Conservation (phyloP, 1,140 invertebrate species). For the Philopotamus ludificatus region DNA sequence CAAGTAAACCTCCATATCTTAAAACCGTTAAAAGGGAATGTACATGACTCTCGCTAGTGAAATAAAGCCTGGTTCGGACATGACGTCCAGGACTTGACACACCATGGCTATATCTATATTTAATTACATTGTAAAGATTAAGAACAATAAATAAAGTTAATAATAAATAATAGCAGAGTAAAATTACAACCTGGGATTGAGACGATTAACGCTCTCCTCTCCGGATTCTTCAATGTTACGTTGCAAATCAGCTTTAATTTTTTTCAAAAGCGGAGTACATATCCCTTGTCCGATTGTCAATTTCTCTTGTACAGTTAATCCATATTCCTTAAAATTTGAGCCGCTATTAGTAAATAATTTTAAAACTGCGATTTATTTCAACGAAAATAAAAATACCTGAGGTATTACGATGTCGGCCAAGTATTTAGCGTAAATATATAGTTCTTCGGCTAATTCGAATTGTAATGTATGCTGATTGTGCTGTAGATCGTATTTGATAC, state of each 20-base stretch:
- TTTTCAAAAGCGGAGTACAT: constrained; percentile 93
- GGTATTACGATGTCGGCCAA: constrained; percentile 98
- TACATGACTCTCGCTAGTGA: constrained; percentile 99
- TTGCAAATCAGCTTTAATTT: constrained; percentile 93
- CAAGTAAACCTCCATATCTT: constrained; percentile 87
- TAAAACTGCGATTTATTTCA: constrained; percentile 7
- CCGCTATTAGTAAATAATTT: constrained; percentile 1
- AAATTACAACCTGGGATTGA: constrained; percentile 82
- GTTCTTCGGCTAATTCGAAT: constrained; percentile 90
- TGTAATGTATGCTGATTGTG: constrained; percentile 96
- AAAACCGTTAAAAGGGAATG: constrained; percentile 96
- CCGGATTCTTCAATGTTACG: constrained; percentile 85
- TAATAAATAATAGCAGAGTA: not conserved
- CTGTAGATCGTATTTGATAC: constrained; percentile 98
- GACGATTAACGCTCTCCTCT: constrained; percentile 89
- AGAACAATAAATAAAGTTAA: not conserved
- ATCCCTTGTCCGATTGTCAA: constrained; percentile 96
- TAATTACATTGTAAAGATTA: not conserved
- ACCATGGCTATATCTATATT: constrained; percentile 87
- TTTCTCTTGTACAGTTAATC: constrained; percentile 93
- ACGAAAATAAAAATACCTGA: constrained; percentile 71
- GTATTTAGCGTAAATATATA: constrained; percentile 94
- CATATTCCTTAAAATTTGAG: constrained; percentile 81
- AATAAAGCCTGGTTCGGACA: constrained; percentile 95
- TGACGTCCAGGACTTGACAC: constrained; percentile 97